phyloP scores from a whole-genome alignment of 2,888 invertebrate genomes.

The Caenorhabditis sp. region DNA sequence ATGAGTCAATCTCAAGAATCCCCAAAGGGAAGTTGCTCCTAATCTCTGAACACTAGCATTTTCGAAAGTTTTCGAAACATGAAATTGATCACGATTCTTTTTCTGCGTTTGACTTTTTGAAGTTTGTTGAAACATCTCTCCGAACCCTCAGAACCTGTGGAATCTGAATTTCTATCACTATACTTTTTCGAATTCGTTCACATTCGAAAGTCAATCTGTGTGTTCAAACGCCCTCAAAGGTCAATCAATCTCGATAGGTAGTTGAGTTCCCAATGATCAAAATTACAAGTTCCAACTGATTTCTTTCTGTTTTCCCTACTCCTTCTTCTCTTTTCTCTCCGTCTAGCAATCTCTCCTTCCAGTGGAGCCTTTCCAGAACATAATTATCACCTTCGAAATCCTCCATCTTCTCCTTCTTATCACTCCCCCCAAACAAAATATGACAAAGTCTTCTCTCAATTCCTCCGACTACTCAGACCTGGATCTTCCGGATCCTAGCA shows the following conservation, averaged over 20 bases:
- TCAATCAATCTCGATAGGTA: too few relatives aligned
- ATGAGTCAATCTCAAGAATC: too few relatives aligned
- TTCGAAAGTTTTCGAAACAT: too few relatives aligned
- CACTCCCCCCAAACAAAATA: not conserved
- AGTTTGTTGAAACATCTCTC: too few relatives aligned
- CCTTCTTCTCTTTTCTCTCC: not conserved
- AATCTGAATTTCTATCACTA: too few relatives aligned
- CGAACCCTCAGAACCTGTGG: too few relatives aligned
- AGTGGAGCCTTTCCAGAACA: not conserved
- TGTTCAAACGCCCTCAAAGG: not conserved
- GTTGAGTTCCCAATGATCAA: not conserved
- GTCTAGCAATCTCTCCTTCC: not conserved
- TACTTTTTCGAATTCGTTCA: too few relatives aligned
- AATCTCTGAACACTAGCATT: too few relatives aligned
- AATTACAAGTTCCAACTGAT: not conserved
- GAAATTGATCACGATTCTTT: too few relatives aligned
- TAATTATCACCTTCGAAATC: not conserved
- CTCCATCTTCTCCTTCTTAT: not conserved
- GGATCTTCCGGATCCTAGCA: not conserved
- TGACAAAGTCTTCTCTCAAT: not conserved
- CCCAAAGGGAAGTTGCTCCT: too few relatives aligned
- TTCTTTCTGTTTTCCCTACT: not conserved
- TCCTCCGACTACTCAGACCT: not conserved
- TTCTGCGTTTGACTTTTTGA: too few relatives aligned
- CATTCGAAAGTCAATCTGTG: too few relatives aligned